Conservation (phyloP, 1,140 invertebrate genomes). For the Aethina tumida region DNA sequence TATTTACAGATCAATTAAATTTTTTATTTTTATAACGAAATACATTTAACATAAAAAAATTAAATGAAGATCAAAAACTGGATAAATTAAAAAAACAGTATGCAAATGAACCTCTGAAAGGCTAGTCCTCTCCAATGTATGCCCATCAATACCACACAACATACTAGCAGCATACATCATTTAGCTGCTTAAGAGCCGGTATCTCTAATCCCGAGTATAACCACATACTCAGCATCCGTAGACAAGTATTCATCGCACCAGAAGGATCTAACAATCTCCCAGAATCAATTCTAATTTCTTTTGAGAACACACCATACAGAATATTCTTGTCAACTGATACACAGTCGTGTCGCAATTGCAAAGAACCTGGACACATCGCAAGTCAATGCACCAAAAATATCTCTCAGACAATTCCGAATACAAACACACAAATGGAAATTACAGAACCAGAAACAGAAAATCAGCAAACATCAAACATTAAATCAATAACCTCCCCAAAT, state of each 20-base stretch:
- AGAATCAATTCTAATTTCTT: constrained; percentile 1
- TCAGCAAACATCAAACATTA: no score
- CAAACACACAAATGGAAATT: no score
- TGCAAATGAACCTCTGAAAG: no score
- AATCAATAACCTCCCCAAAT: no score
- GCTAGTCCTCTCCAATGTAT: constrained; percentile 3
- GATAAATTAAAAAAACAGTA: no score
- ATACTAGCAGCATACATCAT: background rate
- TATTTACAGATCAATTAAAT: no score
- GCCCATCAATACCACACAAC: constrained; percentile 3
- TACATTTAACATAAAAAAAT: no score
- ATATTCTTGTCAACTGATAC: constrained; percentile 5
- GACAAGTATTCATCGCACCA: constrained; percentile 7
- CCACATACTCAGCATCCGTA: constrained; percentile 6
- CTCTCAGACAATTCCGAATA: no score
- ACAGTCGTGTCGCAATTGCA: background rate
- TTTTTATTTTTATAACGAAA: no score
- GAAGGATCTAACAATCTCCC: constrained; percentile 1
- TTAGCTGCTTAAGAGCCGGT: constrained; percentile 3
- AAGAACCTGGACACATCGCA: constrained; percentile 3
- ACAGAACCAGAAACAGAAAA: no score
- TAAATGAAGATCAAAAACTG: no score
- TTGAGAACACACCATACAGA: constrained; percentile 5
- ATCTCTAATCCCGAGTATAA: constrained; percentile 7
- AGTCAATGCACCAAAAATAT: background rate